phyloP scores from a whole-genome alignment of 2,888 invertebrate species.

The Malthinus seriepunctatus region DNA sequence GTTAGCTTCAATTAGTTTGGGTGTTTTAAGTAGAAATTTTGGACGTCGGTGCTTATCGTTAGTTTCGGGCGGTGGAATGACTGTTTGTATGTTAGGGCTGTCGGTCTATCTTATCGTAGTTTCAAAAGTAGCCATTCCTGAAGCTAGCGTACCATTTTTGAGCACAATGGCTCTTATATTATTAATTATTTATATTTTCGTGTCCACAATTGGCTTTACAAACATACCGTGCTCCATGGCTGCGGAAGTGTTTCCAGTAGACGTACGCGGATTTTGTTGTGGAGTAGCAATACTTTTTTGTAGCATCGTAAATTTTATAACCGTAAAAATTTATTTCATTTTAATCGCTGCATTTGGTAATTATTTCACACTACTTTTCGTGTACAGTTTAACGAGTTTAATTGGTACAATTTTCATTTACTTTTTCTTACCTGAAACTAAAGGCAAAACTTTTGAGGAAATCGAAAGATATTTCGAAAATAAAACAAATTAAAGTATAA shows the following conservation, averaged over 20 bases:
- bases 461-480: slow-evolving; percentile 55
- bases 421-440: slow-evolving; percentile 58
- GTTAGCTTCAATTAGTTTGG: not conserved
- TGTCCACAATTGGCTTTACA: slow-evolving; percentile 58
- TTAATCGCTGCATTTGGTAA: slow-evolving; percentile 51
- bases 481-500: slow-evolving; percentile 28
- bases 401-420: slow-evolving; percentile 57
- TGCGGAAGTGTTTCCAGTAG: slow-evolving; percentile 59
- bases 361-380: slow-evolving; percentile 57
- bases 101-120: slow-evolving; percentile 52
- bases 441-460: slow-evolving; percentile 57
- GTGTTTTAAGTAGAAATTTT: slow-evolving; percentile 51
- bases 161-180: slow-evolving; percentile 53
- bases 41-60: slow-evolving; percentile 63
- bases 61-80: slow-evolving; percentile 61
- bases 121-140: slow-evolving; percentile 41
- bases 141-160: slow-evolving; percentile 29
- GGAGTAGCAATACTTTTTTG: slow-evolving; percentile 56
- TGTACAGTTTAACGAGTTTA: slow-evolving; percentile 54
- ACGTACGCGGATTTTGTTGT: slow-evolving; percentile 58
- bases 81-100: slow-evolving; percentile 56
- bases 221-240: slow-evolving; percentile 61
- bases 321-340: slow-evolving; percentile 57
- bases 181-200: slow-evolving; percentile 56
- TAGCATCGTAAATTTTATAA: slow-evolving; percentile 58